These are phyloP conservation scores for Ooceraea biroi DNA, from an alignment of 1,140 invertebrate genomes.

Conservation along the genomic window DNA sequence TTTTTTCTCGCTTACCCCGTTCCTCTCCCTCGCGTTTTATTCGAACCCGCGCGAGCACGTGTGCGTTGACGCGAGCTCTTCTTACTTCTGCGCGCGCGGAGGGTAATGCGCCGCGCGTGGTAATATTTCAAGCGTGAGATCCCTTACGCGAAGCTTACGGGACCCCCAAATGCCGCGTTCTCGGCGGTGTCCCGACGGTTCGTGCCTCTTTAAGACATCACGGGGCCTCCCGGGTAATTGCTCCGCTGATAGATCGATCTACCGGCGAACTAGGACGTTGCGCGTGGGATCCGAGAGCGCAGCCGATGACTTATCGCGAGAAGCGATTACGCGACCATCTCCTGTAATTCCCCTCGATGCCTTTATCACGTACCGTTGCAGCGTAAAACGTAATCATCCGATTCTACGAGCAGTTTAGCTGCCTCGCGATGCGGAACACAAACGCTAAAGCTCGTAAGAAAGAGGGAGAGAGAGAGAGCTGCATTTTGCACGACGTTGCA, in stretches of 20 bases:
- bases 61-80: conserved; percentile 65
- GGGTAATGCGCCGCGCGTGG: conserved; percentile 73
- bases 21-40: conserved; percentile 42
- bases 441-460: not conserved
- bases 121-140: conserved; percentile 81
- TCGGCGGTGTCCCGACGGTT: conserved; percentile 50
- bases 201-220: conserved; percentile 28
- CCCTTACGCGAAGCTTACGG: conserved; percentile 68
- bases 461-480: not conserved
- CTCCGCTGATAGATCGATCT: conserved; percentile 68
- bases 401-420: not conserved
- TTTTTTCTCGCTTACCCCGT: conserved; percentile 46
- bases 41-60: conserved; percentile 33
- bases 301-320: not conserved
- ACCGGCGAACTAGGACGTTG: conserved; percentile 49
- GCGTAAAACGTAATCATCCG: not conserved
- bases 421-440: not conserved
- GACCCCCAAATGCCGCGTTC: conserved; percentile 52
- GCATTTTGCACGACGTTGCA: not conserved
- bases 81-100: conserved; percentile 65
- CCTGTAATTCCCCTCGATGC: not conserved
- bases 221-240: conserved; percentile 68
- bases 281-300: not conserved
- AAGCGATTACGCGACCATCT: not conserved
- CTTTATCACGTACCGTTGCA: not conserved